Conservation (phyloP, 2,888 invertebrate species). For the Pseudococcus viburni region DNA sequence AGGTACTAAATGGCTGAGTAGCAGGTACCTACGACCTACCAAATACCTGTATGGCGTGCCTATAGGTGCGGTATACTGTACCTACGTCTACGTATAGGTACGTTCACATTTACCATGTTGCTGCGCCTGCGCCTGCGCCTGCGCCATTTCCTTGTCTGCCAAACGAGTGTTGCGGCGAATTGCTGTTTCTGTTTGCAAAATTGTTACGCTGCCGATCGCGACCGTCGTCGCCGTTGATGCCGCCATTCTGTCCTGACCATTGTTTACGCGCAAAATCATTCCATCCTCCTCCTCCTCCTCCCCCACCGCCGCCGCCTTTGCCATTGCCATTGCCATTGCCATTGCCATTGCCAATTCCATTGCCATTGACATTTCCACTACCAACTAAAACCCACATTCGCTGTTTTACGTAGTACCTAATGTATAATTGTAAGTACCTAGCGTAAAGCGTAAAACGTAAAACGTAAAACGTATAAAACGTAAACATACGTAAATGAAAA, state of each 20-base stretch:
- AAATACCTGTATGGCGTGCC: too few relatives aligned
- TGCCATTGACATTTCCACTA: not conserved
- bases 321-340: not conserved
- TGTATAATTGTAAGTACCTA: too few relatives aligned
- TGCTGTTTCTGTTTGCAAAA: not conserved
- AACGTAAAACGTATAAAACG: too few relatives aligned
- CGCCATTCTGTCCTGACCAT: not conserved
- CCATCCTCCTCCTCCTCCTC: not conserved
- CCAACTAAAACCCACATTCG: too few relatives aligned
- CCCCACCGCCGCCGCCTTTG: not conserved
- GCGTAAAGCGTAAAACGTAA: too few relatives aligned
- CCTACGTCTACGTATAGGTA: too few relatives aligned
- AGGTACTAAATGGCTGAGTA: too few relatives aligned
- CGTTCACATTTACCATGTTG: not conserved
- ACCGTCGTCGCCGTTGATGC: too few relatives aligned
- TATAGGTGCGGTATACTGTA: too few relatives aligned
- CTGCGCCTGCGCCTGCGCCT: not conserved
- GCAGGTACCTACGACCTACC: too few relatives aligned
- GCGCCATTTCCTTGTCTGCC: slow-evolving; percentile 11
- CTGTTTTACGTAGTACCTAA: too few relatives aligned
- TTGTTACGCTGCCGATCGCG: not conserved
- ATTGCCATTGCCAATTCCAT: not conserved
- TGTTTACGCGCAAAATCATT: not conserved
- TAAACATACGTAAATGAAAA: too few relatives aligned
- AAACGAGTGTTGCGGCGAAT: not conserved